Evolutionary conservation across 1,140 invertebrate species (phyloP).

Genomic region (Scaptomyza montana): DNA sequence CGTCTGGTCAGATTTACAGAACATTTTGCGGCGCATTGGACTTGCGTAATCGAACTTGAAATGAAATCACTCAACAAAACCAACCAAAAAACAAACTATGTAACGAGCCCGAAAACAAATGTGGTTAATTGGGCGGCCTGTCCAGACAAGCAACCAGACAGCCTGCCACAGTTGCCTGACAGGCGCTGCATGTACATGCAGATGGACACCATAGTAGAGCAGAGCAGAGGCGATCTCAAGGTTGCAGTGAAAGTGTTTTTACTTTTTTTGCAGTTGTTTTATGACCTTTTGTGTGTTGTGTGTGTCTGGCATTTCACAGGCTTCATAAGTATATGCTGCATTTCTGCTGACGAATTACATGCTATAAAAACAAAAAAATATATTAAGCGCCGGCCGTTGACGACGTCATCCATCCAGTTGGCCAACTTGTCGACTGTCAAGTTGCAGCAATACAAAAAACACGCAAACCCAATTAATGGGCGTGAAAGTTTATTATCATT

Average conservation of each 20-base stretch:
- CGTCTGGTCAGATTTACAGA: constrained; percentile 37
- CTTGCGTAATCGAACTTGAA: constrained; percentile 74
- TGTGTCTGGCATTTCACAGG: constrained; percentile 62
- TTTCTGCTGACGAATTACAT: constrained; percentile 75
- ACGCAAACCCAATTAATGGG: constrained; percentile 78
- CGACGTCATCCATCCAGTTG: constrained; percentile 25
- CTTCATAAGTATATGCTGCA: constrained; percentile 55
- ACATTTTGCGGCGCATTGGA: constrained; percentile 37
- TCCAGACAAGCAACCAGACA: constrained; percentile 13
- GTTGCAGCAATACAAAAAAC: constrained; percentile 31
- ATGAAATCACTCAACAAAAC: constrained; percentile 50
- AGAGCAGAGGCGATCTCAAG: constrained; percentile 54
- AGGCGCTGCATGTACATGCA: constrained; percentile 33
- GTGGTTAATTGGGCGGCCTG: constrained; percentile 66
- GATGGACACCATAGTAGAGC: constrained; percentile 29
- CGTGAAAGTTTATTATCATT: constrained; percentile 81
- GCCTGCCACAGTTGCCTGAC: constrained; percentile 27
- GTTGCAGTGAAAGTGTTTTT: constrained; percentile 82
- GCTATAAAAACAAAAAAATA: constrained; percentile 57
- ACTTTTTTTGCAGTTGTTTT: constrained; percentile 62
- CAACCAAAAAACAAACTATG: constrained; percentile 11
- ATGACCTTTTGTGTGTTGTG: constrained; percentile 47
- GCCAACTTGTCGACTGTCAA: constrained; percentile 23
- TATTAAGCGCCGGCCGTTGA: constrained; percentile 35
- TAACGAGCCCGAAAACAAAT: constrained; percentile 53